Evolutionary conservation across 2,113 vertebrate species (phyloP), one percentile per base, ranked within the genome.

Genomic region (Chrysochloris asiatica): DNA sequence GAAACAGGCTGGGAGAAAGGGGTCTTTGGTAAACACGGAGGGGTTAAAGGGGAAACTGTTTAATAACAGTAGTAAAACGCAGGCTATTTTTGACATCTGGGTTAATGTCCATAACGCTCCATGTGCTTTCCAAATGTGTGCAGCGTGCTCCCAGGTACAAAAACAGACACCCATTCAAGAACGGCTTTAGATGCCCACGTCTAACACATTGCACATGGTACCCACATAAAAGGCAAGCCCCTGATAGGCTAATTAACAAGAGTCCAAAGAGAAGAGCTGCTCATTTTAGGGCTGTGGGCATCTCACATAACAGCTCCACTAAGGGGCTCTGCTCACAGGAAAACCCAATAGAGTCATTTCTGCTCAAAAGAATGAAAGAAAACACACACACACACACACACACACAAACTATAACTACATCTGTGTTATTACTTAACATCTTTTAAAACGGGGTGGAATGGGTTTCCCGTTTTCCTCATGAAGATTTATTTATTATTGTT

Each of bases 51-150:
- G 97, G 97, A 98, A 98, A 97, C 97, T 98, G 97, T 97, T 98
- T 98, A 98, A 98, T 98, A 98, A 98, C 97, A 98, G 97, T 97
- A 98, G 97, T 98, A 98, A 98, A 98, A 98, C 50, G 95, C 96
- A 98, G 92, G 97, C 97, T 98, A 98, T 98, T 98, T 98, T 97
- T 98, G 98, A 98, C 98, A 98, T 98, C 97, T 98, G 98, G 97
- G 97, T 97, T 98, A 97, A 98, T 97, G 97, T 98, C 97, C 97
- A 98, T 97, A 97, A 96, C 80, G 82, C 95, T 97, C 98, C 98
- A 98, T 98, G 98, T 98, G 98, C 96, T 98, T 97, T 96, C 97
- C 98, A 98, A 98, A 98, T 98, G 98, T 98, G 98, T 96, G 96
- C 97, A 96, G 93, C 96, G 96, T 97, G 97, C 96, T 96, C 97